Evolutionary conservation across 2,113 vertebrate genomes (phyloP), one percentile per base, ranked within the genome.

Genomic region (Neolamprologus caudopunctatus): DNA sequence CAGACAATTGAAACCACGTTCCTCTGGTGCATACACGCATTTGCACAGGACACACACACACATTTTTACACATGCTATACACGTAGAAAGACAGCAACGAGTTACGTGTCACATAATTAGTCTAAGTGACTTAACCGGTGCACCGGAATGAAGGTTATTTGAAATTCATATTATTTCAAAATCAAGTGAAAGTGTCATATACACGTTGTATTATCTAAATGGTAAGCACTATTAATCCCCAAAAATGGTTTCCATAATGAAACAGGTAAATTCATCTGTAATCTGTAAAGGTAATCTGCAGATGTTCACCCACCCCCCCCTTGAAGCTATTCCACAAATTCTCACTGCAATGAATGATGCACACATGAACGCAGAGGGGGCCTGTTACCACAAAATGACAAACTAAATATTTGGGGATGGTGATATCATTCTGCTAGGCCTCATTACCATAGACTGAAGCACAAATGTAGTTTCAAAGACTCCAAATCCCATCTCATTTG

Each of bases 391-490:
- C 91, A 92, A 90, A 92, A 93, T 88, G 90, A 92, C 91, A 93
- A 90, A 91, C 92, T 92, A 93, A 92, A 96, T 94, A 94, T 95
- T 94, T 91, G 92, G 92, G 88, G 80, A 93, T 63, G 81, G 90
- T 93, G 94, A 95, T 91, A 87, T 93, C 91, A 94, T 92, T 84
- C 90, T 84, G 92, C 91, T 87, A 82, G 90, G 92, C 88, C 89
- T 95, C 93, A 93, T 95, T 94, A 94, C 89, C 93, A 91, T 92
- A 92, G 85, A 93, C 86, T 93, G 91, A 95, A 92, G 93, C 90
- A 82, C 88, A 92, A 89, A 94, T 92, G 93, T 89, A 90, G 84
- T 94, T 94, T 94, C 92, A 94, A 94, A 94, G 91, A 88, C 91
- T 93, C 89, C 88, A 94, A 92, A 92, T 87, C 92, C 89, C 84